Percentiles rank a stretch among this genome's conserved stretches.
Conservation (phyloP, 2,888 invertebrate species). For the Tholera decimalis region DNA sequence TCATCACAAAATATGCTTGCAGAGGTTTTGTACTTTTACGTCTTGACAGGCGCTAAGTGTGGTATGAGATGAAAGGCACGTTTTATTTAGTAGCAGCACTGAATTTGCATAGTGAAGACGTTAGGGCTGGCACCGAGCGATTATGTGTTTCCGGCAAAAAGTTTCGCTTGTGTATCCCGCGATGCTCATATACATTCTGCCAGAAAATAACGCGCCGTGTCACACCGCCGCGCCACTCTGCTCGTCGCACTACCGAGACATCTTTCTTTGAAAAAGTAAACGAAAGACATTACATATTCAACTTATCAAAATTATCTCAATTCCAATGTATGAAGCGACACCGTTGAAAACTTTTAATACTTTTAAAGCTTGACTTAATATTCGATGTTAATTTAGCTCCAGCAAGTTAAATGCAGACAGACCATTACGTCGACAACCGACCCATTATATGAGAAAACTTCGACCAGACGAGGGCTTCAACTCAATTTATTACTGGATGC, state of each 20-base stretch:
- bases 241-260: constrained; percentile 28
- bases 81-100: constrained; percentile 41
- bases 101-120: constrained; percentile 42
- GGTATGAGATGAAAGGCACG: constrained; percentile 22
- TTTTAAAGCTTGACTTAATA: constrained; percentile 69
- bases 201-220: constrained; percentile 14
- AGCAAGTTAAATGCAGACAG: constrained; percentile 74
- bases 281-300: constrained; percentile 33
- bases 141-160: constrained; percentile 50
- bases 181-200: constrained; percentile 33
- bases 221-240: constrained; percentile 13
- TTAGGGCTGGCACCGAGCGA: constrained; percentile 29
- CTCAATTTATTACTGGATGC: constrained; percentile 74
- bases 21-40: not conserved
- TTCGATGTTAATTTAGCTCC: constrained; percentile 74
- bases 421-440: constrained; percentile 73
- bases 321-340: constrained; percentile 26
- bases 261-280: constrained; percentile 22
- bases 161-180: constrained; percentile 32
- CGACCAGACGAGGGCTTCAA: constrained; percentile 72
- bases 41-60: constrained; percentile 23
- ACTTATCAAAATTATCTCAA: constrained; percentile 6
- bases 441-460: constrained; percentile 81
- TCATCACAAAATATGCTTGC: constrained; percentile 14
- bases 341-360: constrained; percentile 53